These are phyloP conservation scores for Acestrorhynchus altus DNA, from an alignment of 2,797 vertebrate genomes.

Conservation along the genomic window DNA sequence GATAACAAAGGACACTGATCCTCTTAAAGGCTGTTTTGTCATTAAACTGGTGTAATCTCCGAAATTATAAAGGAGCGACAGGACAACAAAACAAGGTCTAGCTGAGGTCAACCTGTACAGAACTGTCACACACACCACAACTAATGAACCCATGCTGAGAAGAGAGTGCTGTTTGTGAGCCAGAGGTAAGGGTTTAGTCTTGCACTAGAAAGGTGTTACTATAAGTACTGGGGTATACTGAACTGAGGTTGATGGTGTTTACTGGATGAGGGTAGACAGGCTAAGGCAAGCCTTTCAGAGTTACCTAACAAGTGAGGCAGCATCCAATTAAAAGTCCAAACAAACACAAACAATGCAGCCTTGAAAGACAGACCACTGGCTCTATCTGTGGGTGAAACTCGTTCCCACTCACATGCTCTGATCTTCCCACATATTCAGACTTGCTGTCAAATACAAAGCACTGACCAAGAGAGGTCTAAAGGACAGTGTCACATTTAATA, in stretches of 20 bases:
- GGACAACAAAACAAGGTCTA: slow-evolving; percentile 53
- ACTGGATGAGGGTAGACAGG: neutral
- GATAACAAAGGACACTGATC: slow-evolving; percentile 73
- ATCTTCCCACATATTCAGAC: neutral
- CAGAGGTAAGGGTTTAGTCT: slow-evolving; percentile 28
- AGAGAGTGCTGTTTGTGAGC: slow-evolving; percentile 19
- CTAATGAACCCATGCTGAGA: neutral
- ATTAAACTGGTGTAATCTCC: slow-evolving; percentile 71
- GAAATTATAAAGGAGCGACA: slow-evolving; percentile 68
- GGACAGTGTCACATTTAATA: neutral
- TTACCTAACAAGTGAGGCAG: slow-evolving; percentile 27
- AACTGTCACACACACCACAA: slow-evolving; percentile 7
- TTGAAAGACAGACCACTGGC: neutral
- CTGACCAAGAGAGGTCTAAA: neutral
- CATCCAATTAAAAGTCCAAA: slow-evolving; percentile 35
- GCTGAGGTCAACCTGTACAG: slow-evolving; percentile 49
- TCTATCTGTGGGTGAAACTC: slow-evolving; percentile 25
- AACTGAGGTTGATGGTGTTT: slow-evolving; percentile 23
- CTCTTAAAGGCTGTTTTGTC: slow-evolving; percentile 75
- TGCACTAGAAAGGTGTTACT: slow-evolving; percentile 36
- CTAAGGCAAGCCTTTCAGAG: slow-evolving; percentile 20
- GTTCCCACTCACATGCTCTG: neutral
- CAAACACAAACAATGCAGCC: slow-evolving; percentile 38
- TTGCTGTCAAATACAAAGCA: neutral
- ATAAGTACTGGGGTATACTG: slow-evolving; percentile 26